Evolutionary conservation across 2,888 invertebrate genomes (phyloP).

Genomic region (Dilophus febrilis): DNA sequence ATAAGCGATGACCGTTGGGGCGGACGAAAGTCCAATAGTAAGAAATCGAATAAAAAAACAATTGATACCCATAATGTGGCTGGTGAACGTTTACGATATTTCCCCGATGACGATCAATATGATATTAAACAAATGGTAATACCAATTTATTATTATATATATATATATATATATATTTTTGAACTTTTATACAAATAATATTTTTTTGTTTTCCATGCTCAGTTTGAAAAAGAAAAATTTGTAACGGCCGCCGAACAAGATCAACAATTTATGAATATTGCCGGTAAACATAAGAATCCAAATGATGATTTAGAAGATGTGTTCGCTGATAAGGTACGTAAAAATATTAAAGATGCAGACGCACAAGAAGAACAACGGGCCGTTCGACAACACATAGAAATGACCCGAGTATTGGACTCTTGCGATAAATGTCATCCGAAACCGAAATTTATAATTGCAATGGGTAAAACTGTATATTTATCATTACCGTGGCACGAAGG

Average conservation of each 20-base stretch:
- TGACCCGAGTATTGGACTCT: slow-evolving; percentile 53
- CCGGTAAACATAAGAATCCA: slow-evolving; percentile 40
- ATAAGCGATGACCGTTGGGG: slow-evolving; percentile 17
- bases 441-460: slow-evolving; percentile 61
- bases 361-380: slow-evolving; percentile 45
- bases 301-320: slow-evolving; percentile 72
- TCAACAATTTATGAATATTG: slow-evolving; percentile 57
- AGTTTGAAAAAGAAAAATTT: slow-evolving; percentile 68
- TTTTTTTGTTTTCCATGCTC: slow-evolving; percentile 18
- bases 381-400: slow-evolving; percentile 52
- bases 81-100: slow-evolving; percentile 63
- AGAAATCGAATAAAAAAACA: slow-evolving; percentile 29
- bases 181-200: background rate
- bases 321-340: slow-evolving; percentile 61
- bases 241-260: slow-evolving; percentile 65
- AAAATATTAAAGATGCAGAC: slow-evolving; percentile 41
- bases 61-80: slow-evolving; percentile 49
- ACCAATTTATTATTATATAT: slow-evolving; percentile 1
- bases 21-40: background rate
- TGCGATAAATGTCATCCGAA: slow-evolving; percentile 76
- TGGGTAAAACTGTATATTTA: slow-evolving; percentile 69
- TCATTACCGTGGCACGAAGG: slow-evolving; percentile 66
- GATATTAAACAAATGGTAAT: slow-evolving; percentile 66
- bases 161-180: background rate
- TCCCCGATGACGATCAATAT: slow-evolving; percentile 78